Conservation (phyloP, 2,113 vertebrate species). For the Notothenia coriiceps region DNA sequence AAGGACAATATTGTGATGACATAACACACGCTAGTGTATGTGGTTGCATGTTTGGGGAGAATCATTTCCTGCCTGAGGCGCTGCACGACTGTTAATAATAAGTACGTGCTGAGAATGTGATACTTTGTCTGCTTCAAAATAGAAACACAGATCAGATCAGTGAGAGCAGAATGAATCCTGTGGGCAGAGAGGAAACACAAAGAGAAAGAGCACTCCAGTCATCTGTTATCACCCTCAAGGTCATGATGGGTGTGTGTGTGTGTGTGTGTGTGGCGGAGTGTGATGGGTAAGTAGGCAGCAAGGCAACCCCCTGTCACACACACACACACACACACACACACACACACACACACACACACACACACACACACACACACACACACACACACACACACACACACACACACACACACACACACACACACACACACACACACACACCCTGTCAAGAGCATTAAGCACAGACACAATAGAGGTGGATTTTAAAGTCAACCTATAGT, state of each 20-base stretch:
- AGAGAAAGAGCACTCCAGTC: slow-evolving; percentile 29
- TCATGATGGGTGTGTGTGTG: slow-evolving; percentile 28
- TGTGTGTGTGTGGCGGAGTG: slow-evolving; percentile 14
- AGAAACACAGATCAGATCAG: slow-evolving; percentile 31
- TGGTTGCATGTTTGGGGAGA: slow-evolving; percentile 9
- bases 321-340: neutral
- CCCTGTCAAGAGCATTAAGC: slow-evolving; percentile 49
- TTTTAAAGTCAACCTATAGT: too few species aligned
- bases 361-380: too few species aligned
- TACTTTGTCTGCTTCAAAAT: neutral
- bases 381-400: too few species aligned
- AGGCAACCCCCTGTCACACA: slow-evolving; percentile 1
- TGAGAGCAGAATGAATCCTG: slow-evolving; percentile 25
- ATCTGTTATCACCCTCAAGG: slow-evolving; percentile 58
- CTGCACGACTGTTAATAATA: slow-evolving; percentile 4
- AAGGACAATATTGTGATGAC: slow-evolving; percentile 13
- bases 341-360: too few species aligned
- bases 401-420: too few species aligned
- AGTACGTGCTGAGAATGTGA: neutral
- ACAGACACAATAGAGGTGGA: slow-evolving; percentile 2
- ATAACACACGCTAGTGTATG: neutral
- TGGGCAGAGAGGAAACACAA: slow-evolving; percentile 3
- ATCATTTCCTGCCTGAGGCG: slow-evolving; percentile 32
- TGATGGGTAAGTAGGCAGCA: neutral
- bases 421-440: slow-evolving; percentile 1